A percentile compares a stretch with the other conserved stretches of the same genome.
phyloP scores from a whole-genome alignment of 2,888 invertebrate species.

The Endotricha flammealis region DNA sequence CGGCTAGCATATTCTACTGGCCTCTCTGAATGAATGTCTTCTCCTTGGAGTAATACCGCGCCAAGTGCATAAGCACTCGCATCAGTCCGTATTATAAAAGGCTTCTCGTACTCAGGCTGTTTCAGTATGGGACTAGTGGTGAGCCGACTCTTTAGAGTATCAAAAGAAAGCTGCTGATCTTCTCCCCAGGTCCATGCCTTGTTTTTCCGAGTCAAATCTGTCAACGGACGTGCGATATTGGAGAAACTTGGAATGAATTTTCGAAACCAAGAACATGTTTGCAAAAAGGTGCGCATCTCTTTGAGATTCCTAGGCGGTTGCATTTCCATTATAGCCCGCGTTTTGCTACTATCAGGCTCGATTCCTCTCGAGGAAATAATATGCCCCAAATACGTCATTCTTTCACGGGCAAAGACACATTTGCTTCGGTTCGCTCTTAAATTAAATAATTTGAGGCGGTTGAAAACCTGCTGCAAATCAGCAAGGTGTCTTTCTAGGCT shows the following conservation, averaged over 20 bases:
- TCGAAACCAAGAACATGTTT: conserved; percentile 35
- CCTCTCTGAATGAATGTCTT: no score
- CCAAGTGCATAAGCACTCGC: conserved; percentile 31
- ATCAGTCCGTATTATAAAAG: conserved; percentile 32
- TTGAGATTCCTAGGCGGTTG: conserved; percentile 14
- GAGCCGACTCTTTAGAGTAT: conserved; percentile 17
- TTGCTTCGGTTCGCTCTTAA: conserved; percentile 30
- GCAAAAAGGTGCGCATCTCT: conserved; percentile 20
- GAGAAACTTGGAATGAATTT: conserved; percentile 27
- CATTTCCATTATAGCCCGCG: conserved; percentile 2
- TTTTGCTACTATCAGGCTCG: conserved; percentile 17
- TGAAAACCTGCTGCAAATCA: no score
- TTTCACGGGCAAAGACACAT: conserved; percentile 22
- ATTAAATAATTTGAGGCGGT: conserved; percentile 24
- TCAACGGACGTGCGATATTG: conserved; percentile 27
- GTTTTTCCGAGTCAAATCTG: conserved; percentile 28
- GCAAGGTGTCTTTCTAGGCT: no score
- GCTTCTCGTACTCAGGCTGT: conserved; percentile 25
- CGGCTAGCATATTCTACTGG: no score
- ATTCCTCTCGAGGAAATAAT: conserved; percentile 19
- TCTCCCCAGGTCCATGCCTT: conserved; percentile 30
- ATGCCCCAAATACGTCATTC: conserved; percentile 24
- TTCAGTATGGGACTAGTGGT: conserved; percentile 23
- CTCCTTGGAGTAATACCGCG: conserved; percentile 27
- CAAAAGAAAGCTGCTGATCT: no score